These are phyloP conservation scores for Bovichtus variegatus DNA, from an alignment of 2,797 vertebrate species.

Conservation along the genomic window DNA sequence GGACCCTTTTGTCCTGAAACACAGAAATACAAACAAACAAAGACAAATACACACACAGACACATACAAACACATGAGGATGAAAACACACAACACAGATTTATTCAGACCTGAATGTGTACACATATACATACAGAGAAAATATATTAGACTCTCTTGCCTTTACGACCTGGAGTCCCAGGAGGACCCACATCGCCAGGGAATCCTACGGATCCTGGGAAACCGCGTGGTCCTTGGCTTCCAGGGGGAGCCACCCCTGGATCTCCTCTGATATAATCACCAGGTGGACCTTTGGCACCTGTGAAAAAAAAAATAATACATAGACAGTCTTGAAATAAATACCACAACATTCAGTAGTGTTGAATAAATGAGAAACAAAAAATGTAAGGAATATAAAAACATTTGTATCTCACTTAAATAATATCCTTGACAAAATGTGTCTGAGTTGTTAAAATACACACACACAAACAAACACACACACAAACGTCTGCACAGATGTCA, in stretches of 20 bases:
- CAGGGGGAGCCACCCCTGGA: rapidly evolving
- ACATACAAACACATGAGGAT: neutral
- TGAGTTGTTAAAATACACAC: neutral
- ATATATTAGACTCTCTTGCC: slow-evolving; percentile 44
- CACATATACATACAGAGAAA: neutral
- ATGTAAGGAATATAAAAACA: neutral
- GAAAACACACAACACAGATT: neutral
- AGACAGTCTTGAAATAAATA: neutral
- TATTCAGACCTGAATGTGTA: neutral
- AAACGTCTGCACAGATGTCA: neutral
- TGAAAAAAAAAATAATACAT: neutral
- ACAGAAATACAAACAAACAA: slow-evolving; percentile 11
- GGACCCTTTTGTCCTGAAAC: slow-evolving; percentile 67
- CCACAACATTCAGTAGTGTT: neutral
- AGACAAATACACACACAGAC: neutral
- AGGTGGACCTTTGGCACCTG: slow-evolving; percentile 65
- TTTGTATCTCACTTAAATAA: neutral
- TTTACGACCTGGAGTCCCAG: slow-evolving; percentile 68
- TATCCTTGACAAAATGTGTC: neutral
- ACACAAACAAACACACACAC: neutral
- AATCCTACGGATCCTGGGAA: slow-evolving; percentile 40
- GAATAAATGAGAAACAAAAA: neutral
- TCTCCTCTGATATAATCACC: neutral
- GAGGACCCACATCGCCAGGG: slow-evolving; percentile 54
- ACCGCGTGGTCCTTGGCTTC: slow-evolving; percentile 49